Conservation (phyloP, 2,797 vertebrate genomes). For the Darevskia nairensis region DNA sequence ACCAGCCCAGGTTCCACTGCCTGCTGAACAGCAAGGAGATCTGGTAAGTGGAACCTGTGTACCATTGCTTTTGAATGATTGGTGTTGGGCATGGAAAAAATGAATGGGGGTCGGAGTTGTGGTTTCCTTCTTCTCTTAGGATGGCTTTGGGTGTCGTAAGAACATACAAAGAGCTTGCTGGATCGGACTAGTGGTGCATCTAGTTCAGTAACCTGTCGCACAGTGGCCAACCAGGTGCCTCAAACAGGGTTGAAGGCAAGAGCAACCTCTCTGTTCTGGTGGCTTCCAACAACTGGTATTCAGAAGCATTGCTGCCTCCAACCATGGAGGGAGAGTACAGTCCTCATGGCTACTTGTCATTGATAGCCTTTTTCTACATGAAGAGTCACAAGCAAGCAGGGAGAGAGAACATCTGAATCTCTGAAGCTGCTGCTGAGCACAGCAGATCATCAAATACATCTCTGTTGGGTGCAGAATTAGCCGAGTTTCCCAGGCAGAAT, state of each 20-base stretch:
- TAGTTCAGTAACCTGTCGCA: neutral
- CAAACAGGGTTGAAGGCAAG: neutral
- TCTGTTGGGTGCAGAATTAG: neutral
- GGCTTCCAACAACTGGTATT: neutral
- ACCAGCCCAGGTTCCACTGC: constrained; percentile 1
- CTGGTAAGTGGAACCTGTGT: constrained; percentile 6
- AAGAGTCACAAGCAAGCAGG: neutral
- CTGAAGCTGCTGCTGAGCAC: neutral
- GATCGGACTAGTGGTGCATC: too few species aligned
- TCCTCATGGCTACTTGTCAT: too few species aligned
- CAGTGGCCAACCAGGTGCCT: neutral
- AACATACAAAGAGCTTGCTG: neutral
- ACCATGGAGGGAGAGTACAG: too few species aligned
- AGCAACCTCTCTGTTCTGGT: neutral
- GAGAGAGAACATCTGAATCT: neutral
- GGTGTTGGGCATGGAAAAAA: constrained; percentile 26
- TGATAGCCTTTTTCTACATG: too few species aligned
- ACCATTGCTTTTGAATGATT: constrained; percentile 18
- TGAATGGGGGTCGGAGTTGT: constrained; percentile 2
- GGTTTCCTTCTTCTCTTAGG: constrained; percentile 37
- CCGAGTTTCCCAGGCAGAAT: neutral
- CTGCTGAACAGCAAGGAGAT: constrained; percentile 35
- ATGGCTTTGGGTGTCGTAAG: neutral
- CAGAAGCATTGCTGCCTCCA: too few species aligned
- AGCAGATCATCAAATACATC: neutral